These are phyloP conservation scores for Uloborus plumipes DNA, from an alignment of 2,888 invertebrate species.

Conservation along the genomic window DNA sequence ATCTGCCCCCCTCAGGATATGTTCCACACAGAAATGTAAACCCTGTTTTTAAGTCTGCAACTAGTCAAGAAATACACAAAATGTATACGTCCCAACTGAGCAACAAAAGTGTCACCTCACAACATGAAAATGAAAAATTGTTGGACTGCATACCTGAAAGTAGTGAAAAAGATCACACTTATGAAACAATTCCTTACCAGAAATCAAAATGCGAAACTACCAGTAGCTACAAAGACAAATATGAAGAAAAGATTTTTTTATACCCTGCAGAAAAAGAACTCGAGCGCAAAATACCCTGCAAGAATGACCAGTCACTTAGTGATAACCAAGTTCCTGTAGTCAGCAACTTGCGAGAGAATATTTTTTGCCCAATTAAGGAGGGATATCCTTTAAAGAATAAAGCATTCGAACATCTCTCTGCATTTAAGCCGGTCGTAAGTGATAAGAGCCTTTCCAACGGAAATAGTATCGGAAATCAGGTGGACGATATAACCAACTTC, in stretches of 20 bases:
- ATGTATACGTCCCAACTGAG: constrained; percentile 53
- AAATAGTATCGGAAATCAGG: constrained; percentile 17
- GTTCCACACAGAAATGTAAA: constrained; percentile 30
- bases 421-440: constrained; percentile 30
- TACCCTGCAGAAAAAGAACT: constrained; percentile 58
- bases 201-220: constrained; percentile 20
- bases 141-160: constrained; percentile 9
- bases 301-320: constrained; percentile 26
- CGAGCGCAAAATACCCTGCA: constrained; percentile 46
- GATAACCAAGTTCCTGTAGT: constrained; percentile 3
- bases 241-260: constrained; percentile 35
- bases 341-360: constrained; percentile 26
- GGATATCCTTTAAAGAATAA: constrained; percentile 14
- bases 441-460: constrained; percentile 12
- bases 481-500: constrained; percentile 25
- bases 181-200: constrained; percentile 54
- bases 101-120: constrained; percentile 26
- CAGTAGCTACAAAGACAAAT: constrained; percentile 19
- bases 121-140: constrained; percentile 35
- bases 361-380: constrained; percentile 61
- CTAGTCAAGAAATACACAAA: constrained; percentile 64
- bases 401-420: constrained; percentile 30
- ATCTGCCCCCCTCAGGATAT: constrained; percentile 43
- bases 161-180: constrained; percentile 52
- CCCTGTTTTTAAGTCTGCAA: constrained; percentile 59